Evolutionary conservation across 37 sponge, comb jelly and placozoan species (phyloP).

Genomic region (Aplysina aerophoba): DNA sequence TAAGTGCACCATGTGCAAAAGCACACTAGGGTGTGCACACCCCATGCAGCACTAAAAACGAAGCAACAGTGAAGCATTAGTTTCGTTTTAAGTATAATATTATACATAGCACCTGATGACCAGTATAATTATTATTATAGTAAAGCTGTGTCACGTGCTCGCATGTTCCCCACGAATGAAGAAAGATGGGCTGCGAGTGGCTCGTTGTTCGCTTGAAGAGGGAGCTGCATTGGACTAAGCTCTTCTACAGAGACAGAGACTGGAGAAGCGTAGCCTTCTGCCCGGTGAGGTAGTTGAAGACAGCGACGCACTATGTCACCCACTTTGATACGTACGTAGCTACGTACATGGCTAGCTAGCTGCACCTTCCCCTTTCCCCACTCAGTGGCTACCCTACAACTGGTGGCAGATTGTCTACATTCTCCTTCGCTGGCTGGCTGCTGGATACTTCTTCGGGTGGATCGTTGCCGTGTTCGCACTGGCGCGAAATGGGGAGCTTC

Average conservation of each 20-base stretch:
- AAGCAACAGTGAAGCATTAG: no score
- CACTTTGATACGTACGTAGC: no score
- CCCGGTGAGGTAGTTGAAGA: constrained; percentile 44
- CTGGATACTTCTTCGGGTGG: constrained; percentile 56
- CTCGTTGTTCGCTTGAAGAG: constrained; percentile 10
- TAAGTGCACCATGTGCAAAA: no score
- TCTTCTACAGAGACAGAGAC: constrained; percentile 40
- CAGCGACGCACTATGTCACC: background rate
- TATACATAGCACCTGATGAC: no score
- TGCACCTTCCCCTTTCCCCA: background rate
- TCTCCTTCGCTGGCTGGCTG: constrained; percentile 53
- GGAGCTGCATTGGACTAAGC: constrained; percentile 51
- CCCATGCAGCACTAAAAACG: no score
- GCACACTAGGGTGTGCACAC: no score
- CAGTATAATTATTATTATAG: no score
- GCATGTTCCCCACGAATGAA: no score
- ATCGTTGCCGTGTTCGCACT: constrained; percentile 35
- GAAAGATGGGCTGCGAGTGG: constrained; percentile 1
- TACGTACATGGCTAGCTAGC: no score
- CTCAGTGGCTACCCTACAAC: constrained; percentile 75
- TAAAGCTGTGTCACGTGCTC: no score
- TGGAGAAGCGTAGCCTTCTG: constrained; percentile 62
- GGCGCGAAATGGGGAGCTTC: no score
- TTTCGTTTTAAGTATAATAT: no score
- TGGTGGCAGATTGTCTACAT: constrained; percentile 56